A percentile compares a stretch with the other conserved stretches of the same genome.
Conservation (phyloP, 2,113 vertebrate species). For the Telmatochromis brichardi region DNA sequence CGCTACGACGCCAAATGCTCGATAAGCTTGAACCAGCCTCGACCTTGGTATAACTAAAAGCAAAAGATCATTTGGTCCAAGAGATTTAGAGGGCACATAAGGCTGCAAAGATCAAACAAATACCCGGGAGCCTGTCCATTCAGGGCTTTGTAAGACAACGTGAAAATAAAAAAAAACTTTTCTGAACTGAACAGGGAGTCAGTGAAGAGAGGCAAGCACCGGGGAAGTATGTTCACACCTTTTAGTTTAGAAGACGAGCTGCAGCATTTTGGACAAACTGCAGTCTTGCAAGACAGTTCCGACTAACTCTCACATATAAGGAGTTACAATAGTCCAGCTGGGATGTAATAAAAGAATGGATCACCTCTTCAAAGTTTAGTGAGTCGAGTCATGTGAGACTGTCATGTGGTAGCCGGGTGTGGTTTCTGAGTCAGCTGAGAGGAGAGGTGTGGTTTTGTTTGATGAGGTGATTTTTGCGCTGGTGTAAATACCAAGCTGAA, state of each 20-base stretch:
- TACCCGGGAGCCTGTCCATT: not conserved
- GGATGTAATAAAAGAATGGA: too few species aligned
- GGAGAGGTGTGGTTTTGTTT: not conserved
- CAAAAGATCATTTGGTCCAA: not conserved
- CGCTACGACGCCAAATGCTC: not conserved
- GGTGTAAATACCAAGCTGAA: not conserved
- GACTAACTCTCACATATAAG: accelerated
- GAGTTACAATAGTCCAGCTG: not conserved
- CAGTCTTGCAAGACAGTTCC: not conserved
- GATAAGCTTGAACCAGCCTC: not conserved
- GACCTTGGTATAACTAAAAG: accelerated
- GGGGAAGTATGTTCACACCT: not conserved
- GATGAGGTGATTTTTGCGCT: not conserved
- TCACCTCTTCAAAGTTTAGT: too few species aligned
- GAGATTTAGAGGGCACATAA: accelerated
- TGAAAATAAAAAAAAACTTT: accelerated
- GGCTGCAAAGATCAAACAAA: not conserved
- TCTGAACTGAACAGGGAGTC: not conserved
- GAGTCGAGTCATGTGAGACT: not conserved
- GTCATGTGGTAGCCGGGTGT: accelerated
- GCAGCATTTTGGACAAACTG: not conserved
- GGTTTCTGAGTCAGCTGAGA: not conserved
- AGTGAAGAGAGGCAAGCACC: not conserved
- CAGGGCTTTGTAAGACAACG: not conserved
- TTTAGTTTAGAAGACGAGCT: not conserved